A percentile compares a stretch with the other conserved stretches of the same genome.
These are phyloP conservation scores for Atrina japonica DNA, from an alignment of 2,888 invertebrate genomes.

Conservation along the genomic window DNA sequence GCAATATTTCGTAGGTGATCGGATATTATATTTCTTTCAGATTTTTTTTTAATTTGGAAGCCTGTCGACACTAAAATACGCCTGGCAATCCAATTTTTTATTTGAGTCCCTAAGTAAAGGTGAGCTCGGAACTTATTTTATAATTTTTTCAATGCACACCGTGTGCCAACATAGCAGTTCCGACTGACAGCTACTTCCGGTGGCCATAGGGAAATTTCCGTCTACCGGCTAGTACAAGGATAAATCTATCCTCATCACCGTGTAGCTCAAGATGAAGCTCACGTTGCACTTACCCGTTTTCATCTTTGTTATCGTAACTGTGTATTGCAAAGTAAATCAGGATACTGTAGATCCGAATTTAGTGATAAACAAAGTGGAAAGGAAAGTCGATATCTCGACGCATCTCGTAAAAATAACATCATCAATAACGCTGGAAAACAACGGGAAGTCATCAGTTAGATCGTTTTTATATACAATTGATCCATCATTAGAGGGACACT, in stretches of 20 bases:
- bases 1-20: too few species aligned
- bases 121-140: too few species aligned
- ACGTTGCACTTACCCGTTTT: neutral
- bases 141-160: too few species aligned
- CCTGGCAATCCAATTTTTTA: too few species aligned
- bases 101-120: too few species aligned
- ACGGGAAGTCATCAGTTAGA: conserved; percentile 87
- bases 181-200: conserved; percentile 27
- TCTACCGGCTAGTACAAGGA: too few species aligned
- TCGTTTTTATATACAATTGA: conserved; percentile 88
- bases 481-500: conserved; percentile 84
- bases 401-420: conserved; percentile 92
- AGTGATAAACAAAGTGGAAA: conserved; percentile 87
- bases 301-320: neutral
- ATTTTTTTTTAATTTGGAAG: too few species aligned
- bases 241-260: conserved; percentile 7
- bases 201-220: neutral
- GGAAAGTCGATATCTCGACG: conserved; percentile 92
- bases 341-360: conserved; percentile 73
- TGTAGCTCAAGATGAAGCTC: neutral
- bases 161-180: too few species aligned
- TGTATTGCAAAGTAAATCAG: conserved; percentile 62
- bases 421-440: conserved; percentile 92
- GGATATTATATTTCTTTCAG: too few species aligned
- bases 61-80: too few species aligned